Evolutionary conservation across 2,888 invertebrate species (phyloP).

Genomic region (Melanargia galathea): DNA sequence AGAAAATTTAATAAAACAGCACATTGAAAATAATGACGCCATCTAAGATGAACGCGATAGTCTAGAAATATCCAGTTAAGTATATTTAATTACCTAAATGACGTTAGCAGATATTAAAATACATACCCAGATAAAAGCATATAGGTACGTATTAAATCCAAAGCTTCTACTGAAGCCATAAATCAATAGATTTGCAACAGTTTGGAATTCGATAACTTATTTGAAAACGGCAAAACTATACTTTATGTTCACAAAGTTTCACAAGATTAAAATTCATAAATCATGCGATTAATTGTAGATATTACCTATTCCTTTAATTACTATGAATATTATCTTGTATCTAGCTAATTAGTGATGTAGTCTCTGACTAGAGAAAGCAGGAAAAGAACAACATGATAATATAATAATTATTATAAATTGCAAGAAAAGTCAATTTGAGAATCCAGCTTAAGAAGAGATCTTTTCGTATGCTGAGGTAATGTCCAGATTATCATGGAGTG

Average conservation of each 20-base stretch:
- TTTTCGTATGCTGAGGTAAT: too few species aligned
- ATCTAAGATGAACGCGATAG: neutral
- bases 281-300: neutral
- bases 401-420: too few species aligned
- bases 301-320: neutral
- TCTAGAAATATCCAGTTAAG: neutral
- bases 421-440: too few species aligned
- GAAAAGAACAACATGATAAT: too few species aligned
- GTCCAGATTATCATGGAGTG: too few species aligned
- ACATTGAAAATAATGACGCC: neutral
- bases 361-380: too few species aligned
- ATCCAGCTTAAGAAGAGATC: too few species aligned
- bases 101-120: neutral
- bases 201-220: constrained; percentile 11
- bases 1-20: neutral
- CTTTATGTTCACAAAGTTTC: constrained; percentile 2
- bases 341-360: too few species aligned
- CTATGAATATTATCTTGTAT: too few species aligned
- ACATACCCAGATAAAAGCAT: neutral
- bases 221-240: constrained; percentile 7
- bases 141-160: neutral
- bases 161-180: constrained; percentile 9
- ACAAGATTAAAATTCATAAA: constrained; percentile 5
- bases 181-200: constrained; percentile 21
- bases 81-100: neutral